These are phyloP conservation scores for Dromococcyx pavoninus DNA, from an alignment of 2,797 vertebrate species.

Conservation along the genomic window DNA sequence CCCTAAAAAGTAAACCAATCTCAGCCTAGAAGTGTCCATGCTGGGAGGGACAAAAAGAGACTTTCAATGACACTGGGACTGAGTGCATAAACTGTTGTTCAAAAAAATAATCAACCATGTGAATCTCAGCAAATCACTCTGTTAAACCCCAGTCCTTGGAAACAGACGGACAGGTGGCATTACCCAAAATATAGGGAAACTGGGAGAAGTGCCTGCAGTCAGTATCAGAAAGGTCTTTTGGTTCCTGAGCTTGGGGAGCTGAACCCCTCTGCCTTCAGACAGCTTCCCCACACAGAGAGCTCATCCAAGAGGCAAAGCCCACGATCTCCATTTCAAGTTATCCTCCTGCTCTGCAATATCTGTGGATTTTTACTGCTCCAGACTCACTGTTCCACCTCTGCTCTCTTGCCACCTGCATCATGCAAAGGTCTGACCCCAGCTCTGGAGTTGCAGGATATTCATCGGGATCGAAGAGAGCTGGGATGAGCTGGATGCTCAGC, in stretches of 20 bases:
- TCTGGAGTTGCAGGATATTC: accelerated
- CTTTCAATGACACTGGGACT: not conserved
- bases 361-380: not conserved
- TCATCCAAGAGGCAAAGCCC: not conserved
- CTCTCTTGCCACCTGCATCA: not conserved
- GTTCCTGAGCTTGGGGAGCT: not conserved
- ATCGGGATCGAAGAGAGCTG: not conserved
- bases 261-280: not conserved
- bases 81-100: not conserved
- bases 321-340: accelerated
- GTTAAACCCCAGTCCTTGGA: not conserved
- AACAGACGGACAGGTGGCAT: not conserved
- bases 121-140: not conserved
- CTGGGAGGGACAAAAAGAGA: not conserved
- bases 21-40: not conserved
- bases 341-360: not conserved
- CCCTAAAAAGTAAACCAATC: not conserved
- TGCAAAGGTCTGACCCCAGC: not conserved
- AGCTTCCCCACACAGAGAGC: not conserved
- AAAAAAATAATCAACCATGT: not conserved
- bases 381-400: not conserved
- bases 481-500: not conserved
- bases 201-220: not conserved
- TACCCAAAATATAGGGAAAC: not conserved
- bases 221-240: not conserved